Conservation (phyloP, 2,888 invertebrate species). For the Tridacna gigas region DNA sequence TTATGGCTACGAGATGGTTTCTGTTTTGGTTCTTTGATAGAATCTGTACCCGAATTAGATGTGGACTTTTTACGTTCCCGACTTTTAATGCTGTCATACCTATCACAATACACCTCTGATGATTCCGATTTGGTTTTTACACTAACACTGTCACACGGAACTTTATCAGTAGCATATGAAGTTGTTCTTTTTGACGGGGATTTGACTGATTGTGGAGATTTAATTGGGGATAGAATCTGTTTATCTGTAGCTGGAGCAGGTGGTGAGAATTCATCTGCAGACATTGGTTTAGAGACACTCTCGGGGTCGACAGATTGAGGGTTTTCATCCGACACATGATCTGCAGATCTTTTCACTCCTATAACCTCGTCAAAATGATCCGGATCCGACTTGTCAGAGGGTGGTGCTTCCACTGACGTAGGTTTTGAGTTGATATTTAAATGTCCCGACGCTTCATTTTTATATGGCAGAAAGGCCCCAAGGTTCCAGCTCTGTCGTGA, state of each 20-base stretch:
- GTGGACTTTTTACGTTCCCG: constrained; percentile 42
- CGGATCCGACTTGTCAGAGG: constrained; percentile 58
- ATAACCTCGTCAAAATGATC: constrained; percentile 57
- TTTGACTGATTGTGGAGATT: constrained; percentile 55
- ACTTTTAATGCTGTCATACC: constrained; percentile 40
- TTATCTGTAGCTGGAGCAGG: constrained; percentile 53
- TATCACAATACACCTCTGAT: neutral
- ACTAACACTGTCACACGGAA: constrained; percentile 1
- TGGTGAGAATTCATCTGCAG: constrained; percentile 64
- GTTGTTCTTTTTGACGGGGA: constrained; percentile 43
- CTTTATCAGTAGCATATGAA: neutral
- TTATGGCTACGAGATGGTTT: neutral
- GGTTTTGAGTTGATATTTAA: constrained; percentile 38
- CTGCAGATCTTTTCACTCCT: constrained; percentile 50
- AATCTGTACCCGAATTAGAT: constrained; percentile 20
- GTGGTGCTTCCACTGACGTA: constrained; percentile 53
- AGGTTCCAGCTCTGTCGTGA: constrained; percentile 55
- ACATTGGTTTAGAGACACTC: constrained; percentile 51
- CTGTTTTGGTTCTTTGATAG: constrained; percentile 15
- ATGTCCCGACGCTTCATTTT: neutral
- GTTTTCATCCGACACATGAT: constrained; percentile 58
- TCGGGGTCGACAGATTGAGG: constrained; percentile 56
- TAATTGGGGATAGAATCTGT: constrained; percentile 55
- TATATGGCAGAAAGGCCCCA: constrained; percentile 36
- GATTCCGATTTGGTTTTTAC: constrained; percentile 2